Percentiles rank a stretch among this genome's conserved stretches.
Evolutionary conservation across 2,888 invertebrate genomes (phyloP).

Genomic region (Drosophila leonis): DNA sequence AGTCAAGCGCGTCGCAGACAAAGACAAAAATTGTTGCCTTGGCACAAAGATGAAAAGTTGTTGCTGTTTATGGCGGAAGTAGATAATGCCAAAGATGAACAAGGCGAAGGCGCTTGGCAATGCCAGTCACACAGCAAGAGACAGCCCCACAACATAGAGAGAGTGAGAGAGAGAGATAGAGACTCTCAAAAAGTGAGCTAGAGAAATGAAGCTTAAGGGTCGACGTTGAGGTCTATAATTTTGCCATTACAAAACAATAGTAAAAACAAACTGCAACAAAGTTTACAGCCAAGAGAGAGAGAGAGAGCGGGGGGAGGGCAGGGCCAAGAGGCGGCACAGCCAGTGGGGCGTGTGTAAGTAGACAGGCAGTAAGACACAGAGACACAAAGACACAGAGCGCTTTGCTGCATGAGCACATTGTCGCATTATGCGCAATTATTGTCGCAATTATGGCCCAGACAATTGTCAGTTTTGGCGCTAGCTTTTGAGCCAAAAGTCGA

Average conservation of each 20-base stretch:
- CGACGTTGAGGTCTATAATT: constrained; percentile 78
- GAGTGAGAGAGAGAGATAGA: neutral
- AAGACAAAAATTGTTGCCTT: constrained; percentile 65
- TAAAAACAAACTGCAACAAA: constrained; percentile 78
- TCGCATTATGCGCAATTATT: constrained; percentile 85
- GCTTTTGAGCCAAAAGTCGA: constrained; percentile 49
- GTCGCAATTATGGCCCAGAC: constrained; percentile 84
- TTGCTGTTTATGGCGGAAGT: constrained; percentile 79
- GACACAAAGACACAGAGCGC: constrained; percentile 34
- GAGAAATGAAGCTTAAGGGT: constrained; percentile 71
- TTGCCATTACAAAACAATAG: constrained; percentile 81
- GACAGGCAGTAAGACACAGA: constrained; percentile 36
- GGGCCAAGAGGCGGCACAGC: neutral
- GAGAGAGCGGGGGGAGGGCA: neutral
- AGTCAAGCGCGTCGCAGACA: constrained; percentile 49
- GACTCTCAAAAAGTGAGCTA: constrained; percentile 25
- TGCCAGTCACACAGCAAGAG: constrained; percentile 47
- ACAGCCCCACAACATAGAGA: neutral
- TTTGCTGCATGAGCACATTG: constrained; percentile 75
- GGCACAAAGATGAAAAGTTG: constrained; percentile 80
- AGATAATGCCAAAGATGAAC: constrained; percentile 80
- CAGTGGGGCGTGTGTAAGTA: constrained; percentile 58
- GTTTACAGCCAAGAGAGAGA: constrained; percentile 42
- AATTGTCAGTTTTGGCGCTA: constrained; percentile 80
- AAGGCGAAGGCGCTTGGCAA: constrained; percentile 59